These are phyloP conservation scores for Aromia moschata DNA, from an alignment of 2,888 invertebrate species.

Conservation along the genomic window DNA sequence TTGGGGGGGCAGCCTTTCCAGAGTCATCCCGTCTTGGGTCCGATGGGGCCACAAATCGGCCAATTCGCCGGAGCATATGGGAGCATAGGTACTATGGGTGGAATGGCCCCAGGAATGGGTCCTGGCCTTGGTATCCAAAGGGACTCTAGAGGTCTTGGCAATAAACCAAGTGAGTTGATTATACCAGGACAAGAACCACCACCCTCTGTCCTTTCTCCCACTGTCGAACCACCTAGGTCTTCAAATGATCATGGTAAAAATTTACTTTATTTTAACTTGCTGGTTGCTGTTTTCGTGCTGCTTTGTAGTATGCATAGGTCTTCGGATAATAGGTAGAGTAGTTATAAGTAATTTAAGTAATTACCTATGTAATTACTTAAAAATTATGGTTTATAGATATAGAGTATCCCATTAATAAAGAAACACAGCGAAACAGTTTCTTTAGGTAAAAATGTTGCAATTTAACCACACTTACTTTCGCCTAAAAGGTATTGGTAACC, in stretches of 20 bases:
- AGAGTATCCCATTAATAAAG: too few species aligned
- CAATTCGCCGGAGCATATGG: constrained; percentile 64
- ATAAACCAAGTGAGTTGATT: constrained; percentile 74
- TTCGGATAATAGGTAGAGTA: constrained; percentile 15
- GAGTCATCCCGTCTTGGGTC: constrained; percentile 76
- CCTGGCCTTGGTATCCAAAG: constrained; percentile 64
- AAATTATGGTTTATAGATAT: too few species aligned
- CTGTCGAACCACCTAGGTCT: constrained; percentile 61
- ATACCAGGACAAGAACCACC: constrained; percentile 53
- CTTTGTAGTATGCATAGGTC: constrained; percentile 26
- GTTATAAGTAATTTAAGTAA: too few species aligned
- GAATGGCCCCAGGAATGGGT: constrained; percentile 43
- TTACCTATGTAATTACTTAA: too few species aligned
- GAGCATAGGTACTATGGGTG: constrained; percentile 60
- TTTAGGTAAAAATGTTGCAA: too few species aligned
- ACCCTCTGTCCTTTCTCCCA: constrained; percentile 60
- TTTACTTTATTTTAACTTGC: constrained; percentile 32
- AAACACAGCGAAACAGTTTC: too few species aligned
- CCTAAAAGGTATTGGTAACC: too few species aligned
- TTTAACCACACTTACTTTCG: too few species aligned
- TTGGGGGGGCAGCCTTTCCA: constrained; percentile 72
- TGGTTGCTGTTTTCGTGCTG: constrained; percentile 30
- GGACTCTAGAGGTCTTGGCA: constrained; percentile 54
- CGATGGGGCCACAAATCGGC: constrained; percentile 63
- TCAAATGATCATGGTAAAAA: constrained; percentile 62